A percentile compares a stretch with the other conserved stretches of the same genome.
These are phyloP conservation scores for Epinephelus awoara DNA, from an alignment of 2,797 vertebrate species.

Conservation along the genomic window DNA sequence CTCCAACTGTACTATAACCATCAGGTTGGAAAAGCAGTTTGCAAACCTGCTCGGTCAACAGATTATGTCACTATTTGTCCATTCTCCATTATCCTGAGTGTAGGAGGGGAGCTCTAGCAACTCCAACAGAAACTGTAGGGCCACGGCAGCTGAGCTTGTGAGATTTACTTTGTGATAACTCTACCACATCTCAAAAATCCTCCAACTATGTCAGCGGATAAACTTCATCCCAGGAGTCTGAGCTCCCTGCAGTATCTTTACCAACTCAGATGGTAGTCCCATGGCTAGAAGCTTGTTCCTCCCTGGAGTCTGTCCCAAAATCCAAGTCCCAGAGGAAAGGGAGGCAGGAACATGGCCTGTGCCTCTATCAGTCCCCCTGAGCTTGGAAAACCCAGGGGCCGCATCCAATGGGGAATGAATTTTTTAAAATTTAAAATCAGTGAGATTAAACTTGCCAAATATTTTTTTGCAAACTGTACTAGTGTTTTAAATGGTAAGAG, in stretches of 20 bases:
- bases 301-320: conserved; percentile 25
- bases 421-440: background rate
- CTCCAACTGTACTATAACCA: background rate
- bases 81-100: background rate
- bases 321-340: conserved; percentile 27
- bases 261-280: conserved; percentile 29
- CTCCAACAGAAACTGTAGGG: background rate
- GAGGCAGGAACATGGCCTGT: conserved; percentile 8
- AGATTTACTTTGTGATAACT: background rate
- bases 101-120: background rate
- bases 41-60: background rate
- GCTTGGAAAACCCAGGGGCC: conserved; percentile 17
- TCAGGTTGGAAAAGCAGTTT: background rate
- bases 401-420: background rate
- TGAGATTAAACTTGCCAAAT: background rate
- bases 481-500: background rate
- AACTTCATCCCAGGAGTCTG: conserved; percentile 24
- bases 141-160: conserved; percentile 1
- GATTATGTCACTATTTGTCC: background rate
- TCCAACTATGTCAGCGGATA: background rate
- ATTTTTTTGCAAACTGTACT: background rate
- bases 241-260: conserved; percentile 14
- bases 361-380: conserved; percentile 25
- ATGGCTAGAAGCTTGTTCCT: conserved; percentile 25
- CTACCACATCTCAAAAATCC: background rate